phyloP scores from a whole-genome alignment of 2,113 vertebrate species.

The Seriola aureovittata region DNA sequence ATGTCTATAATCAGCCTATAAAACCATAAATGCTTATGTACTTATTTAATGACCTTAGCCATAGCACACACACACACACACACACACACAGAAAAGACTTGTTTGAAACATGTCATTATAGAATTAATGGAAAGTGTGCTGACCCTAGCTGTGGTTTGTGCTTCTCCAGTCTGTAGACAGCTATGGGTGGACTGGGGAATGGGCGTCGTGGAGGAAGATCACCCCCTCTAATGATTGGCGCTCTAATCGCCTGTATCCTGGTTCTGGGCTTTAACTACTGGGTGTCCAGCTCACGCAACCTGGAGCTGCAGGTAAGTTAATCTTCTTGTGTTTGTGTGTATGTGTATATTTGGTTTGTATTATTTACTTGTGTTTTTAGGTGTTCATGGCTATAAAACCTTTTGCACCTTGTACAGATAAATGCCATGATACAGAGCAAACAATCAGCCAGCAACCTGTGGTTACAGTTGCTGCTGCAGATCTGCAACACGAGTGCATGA shows the following conservation, averaged over 20 bases:
- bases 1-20: neutral
- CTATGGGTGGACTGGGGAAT: slow-evolving; percentile 91
- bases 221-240: slow-evolving; percentile 90
- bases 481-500: neutral
- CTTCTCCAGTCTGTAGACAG: slow-evolving; percentile 40
- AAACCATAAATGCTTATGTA: neutral
- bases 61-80: neutral
- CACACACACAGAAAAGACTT: neutral
- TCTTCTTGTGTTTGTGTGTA: neutral
- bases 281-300: slow-evolving; percentile 92
- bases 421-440: no score
- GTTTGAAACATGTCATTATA: neutral
- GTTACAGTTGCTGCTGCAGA: no score
- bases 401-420: no score
- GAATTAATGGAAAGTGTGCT: neutral
- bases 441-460: no score
- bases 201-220: slow-evolving; percentile 91
- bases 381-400: no score
- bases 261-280: slow-evolving; percentile 97
- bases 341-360: neutral
- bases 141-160: slow-evolving; percentile 18
- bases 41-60: neutral
- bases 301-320: slow-evolving; percentile 90
- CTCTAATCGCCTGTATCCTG: slow-evolving; percentile 89
- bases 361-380: no score